Conservation (phyloP, 2,888 invertebrate species). For the Candidula unifasciata region DNA sequence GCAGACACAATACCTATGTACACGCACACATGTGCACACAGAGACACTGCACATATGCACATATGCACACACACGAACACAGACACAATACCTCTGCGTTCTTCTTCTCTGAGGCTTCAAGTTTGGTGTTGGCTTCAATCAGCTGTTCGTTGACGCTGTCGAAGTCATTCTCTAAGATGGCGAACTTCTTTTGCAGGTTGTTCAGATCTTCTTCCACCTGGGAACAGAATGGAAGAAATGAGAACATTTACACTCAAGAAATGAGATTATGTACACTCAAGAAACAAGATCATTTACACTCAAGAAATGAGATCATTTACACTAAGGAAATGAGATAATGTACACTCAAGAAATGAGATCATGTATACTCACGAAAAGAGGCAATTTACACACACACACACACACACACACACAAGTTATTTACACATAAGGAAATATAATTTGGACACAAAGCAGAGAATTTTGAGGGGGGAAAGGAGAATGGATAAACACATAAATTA, state of each 20-base stretch:
- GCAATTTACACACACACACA: background rate
- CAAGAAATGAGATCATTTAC: too few species aligned
- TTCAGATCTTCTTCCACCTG: constrained; percentile 94
- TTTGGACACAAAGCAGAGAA: too few species aligned
- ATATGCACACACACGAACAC: background rate
- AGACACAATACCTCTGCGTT: constrained; percentile 85
- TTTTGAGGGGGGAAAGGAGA: too few species aligned
- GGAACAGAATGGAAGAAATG: background rate
- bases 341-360: too few species aligned
- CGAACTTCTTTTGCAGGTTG: constrained; percentile 99
- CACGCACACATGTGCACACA: too few species aligned
- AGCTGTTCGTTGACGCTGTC: constrained; percentile 98
- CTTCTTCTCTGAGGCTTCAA: constrained; percentile 98
- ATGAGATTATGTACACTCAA: too few species aligned
- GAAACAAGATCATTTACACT: background rate
- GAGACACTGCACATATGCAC: too few species aligned
- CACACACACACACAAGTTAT: too few species aligned
- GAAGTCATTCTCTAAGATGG: constrained; percentile 98
- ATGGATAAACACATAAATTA: too few species aligned
- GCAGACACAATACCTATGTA: too few species aligned
- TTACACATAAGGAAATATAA: too few species aligned
- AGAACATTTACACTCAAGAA: background rate
- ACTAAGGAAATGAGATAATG: background rate
- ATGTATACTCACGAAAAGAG: too few species aligned
- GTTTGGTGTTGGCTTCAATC: constrained; percentile 95